Percentiles rank a stretch among this genome's conserved stretches.
phyloP scores from a whole-genome alignment of 2,888 invertebrate species.

The Terebella lapidaria region DNA sequence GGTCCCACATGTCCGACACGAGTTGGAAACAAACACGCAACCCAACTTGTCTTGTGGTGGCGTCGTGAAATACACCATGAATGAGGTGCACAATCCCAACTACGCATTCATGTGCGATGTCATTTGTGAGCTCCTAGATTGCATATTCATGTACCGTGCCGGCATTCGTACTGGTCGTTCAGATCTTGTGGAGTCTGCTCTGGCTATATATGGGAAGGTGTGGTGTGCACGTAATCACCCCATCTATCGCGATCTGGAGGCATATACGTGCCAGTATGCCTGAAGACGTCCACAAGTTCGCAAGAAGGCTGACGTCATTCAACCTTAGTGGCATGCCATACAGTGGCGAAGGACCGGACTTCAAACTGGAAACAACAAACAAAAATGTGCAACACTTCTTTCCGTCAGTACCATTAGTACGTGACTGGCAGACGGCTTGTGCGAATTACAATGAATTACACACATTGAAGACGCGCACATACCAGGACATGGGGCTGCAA shows the following conservation, averaged over 20 bases:
- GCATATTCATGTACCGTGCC: neutral
- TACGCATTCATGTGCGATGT: neutral
- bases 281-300: neutral
- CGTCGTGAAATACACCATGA: neutral
- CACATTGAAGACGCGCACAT: neutral
- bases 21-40: neutral
- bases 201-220: neutral
- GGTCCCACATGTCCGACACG: neutral
- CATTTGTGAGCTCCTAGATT: neutral
- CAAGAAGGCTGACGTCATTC: neutral
- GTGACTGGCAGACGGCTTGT: neutral
- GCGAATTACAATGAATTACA: neutral
- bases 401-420: neutral
- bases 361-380: neutral
- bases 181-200: neutral
- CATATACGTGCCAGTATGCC: neutral
- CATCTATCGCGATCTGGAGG: neutral
- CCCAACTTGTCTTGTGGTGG: neutral
- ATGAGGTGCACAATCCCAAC: neutral
- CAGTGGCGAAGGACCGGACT: neutral
- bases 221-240: neutral
- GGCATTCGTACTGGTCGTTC: neutral
- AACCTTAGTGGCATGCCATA: neutral
- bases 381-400: neutral
- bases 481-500: neutral